Evolutionary conservation across 2,888 invertebrate species (phyloP), one percentile per base, ranked within the genome.

Genomic region (Exephanes ischioxanthus): DNA sequence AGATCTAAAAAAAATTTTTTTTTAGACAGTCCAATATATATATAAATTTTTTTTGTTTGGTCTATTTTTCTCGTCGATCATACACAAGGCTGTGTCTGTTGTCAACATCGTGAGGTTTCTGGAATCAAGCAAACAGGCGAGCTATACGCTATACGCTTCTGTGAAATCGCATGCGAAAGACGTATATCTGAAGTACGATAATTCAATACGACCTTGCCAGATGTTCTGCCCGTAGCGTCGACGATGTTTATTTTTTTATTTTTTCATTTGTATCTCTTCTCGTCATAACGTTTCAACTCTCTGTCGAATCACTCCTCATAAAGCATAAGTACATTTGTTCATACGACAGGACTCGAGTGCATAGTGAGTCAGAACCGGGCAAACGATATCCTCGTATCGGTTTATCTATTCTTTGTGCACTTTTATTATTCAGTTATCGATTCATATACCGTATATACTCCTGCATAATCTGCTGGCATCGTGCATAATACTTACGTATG

Each of bases 221-320:
- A 30, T 51, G 33, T 51, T 53, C 51, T 41, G 11, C 63, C 19
- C 61, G 63, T 79, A n/a, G 3, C 53, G 77, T 78, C 75, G 33
- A 45, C 30, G 11, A 53, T 45, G 22, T 48, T 7, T 6, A 5
- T 51, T 63, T 63, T 45, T 63, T 79, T 66, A 37, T 75, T 68
- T 19, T 26, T 26, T 45, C 26, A 14, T 61, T 71, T 16, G 4
- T 30, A 30, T 53, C 33, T 53, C 51, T 41, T 73, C 72, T n/a
- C 67, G 67, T 6, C 53, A 22, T 63, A 41, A 6, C 37, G 70
- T 66, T 63, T 71, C 63, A 63, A 70, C 6, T 33, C 37, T 53
- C 41, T 45, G 76, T 30, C 53, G 70, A 76, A 76, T 81, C 61
- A 63, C 61, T 53, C 71, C 41, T 70, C 70, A 76, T 63, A 53